These are phyloP conservation scores for Lagorchestes hirsutus DNA, from an alignment of 2,797 vertebrate genomes.

Conservation along the genomic window DNA sequence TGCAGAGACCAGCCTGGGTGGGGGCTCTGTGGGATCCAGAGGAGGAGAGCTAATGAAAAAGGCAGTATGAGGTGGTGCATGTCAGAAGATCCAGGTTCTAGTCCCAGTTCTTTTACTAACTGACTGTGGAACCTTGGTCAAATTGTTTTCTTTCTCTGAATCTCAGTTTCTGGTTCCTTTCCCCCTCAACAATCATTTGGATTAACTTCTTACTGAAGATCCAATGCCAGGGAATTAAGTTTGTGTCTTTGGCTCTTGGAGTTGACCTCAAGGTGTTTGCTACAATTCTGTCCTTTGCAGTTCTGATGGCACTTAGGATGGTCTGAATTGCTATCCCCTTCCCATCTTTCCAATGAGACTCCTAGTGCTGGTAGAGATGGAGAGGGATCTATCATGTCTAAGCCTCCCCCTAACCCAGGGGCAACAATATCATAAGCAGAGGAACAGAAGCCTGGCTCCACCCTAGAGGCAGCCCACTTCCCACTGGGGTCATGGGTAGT, in stretches of 20 bases:
- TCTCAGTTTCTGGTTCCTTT: background rate
- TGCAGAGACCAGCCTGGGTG: background rate
- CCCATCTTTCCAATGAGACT: background rate
- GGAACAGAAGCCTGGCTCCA: conserved; percentile 9
- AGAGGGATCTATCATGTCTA: background rate
- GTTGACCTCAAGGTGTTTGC: background rate
- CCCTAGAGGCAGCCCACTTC: conserved; percentile 28
- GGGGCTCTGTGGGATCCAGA: background rate
- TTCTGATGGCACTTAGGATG: background rate
- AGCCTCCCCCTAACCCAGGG: conserved; percentile 27
- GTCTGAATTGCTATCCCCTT: background rate
- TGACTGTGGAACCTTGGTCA: background rate
- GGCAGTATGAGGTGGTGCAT: background rate
- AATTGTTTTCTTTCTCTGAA: background rate
- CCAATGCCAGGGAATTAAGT: background rate
- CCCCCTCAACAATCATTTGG: background rate
- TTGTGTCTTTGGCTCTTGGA: background rate
- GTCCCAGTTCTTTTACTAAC: background rate
- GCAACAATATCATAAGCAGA: conserved; percentile 25
- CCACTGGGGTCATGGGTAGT: conserved; percentile 54
- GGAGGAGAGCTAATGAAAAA: background rate
- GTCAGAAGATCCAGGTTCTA: background rate
- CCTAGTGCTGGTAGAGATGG: background rate
- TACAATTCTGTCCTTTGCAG: background rate
- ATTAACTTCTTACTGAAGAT: background rate